Percentiles rank a stretch among this genome's conserved stretches.
Evolutionary conservation across 2,797 vertebrate species (phyloP).

Genomic region (Crypturellus tataupa): DNA sequence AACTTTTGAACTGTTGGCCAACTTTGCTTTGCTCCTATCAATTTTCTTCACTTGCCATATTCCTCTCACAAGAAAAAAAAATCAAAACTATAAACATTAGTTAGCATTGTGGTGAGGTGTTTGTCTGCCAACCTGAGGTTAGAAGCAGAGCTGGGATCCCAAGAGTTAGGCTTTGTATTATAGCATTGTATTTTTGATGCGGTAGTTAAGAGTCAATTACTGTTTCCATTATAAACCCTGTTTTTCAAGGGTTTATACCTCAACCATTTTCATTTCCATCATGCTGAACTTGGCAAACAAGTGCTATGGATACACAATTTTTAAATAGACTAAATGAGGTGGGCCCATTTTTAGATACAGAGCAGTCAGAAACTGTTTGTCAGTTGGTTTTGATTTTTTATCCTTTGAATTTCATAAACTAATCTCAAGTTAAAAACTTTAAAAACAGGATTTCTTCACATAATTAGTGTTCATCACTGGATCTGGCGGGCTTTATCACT

Average conservation of each 20-base stretch:
- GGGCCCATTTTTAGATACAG: slow-evolving; percentile 80
- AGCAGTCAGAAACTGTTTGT: slow-evolving; percentile 66
- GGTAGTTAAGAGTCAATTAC: slow-evolving; percentile 83
- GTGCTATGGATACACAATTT: slow-evolving; percentile 73
- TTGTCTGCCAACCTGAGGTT: slow-evolving; percentile 83
- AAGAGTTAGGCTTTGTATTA: slow-evolving; percentile 79
- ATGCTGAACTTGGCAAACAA: slow-evolving; percentile 72
- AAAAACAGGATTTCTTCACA: slow-evolving; percentile 7
- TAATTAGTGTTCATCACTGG: not conserved
- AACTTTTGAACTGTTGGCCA: slow-evolving; percentile 42
- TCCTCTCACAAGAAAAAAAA: not conserved
- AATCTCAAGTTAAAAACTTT: not conserved
- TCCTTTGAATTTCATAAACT: slow-evolving; percentile 52
- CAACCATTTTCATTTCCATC: slow-evolving; percentile 76
- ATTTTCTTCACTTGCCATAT: slow-evolving; percentile 60
- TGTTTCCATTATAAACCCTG: slow-evolving; percentile 85
- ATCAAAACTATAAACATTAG: slow-evolving; percentile 80
- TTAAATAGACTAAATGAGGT: slow-evolving; percentile 80
- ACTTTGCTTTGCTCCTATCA: slow-evolving; percentile 23
- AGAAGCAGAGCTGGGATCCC: slow-evolving; percentile 74
- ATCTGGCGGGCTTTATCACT: not conserved
- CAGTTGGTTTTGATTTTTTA: slow-evolving; percentile 63
- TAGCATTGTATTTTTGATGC: slow-evolving; percentile 84
- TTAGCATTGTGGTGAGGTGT: slow-evolving; percentile 83
- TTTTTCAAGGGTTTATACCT: slow-evolving; percentile 82